These are phyloP conservation scores for Anolis apletophallus DNA, from an alignment of 2,797 vertebrate species.

Conservation along the genomic window DNA sequence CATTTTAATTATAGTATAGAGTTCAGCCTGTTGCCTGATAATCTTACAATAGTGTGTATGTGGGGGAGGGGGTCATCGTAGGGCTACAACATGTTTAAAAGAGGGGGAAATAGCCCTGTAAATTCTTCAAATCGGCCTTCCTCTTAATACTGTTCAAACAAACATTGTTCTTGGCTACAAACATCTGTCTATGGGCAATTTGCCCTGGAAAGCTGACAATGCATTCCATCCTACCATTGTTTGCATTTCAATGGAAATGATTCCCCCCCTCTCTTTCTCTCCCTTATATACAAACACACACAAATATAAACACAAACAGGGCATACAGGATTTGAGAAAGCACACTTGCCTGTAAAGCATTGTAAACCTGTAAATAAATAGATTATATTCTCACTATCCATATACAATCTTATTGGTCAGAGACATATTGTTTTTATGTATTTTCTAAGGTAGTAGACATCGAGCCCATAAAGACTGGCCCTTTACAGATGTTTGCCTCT, in stretches of 20 bases:
- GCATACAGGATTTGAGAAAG: constrained; percentile 27
- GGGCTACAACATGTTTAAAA: background rate
- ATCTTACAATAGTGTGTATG: background rate
- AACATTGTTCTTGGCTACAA: constrained; percentile 1
- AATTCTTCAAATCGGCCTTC: background rate
- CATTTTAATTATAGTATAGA: background rate
- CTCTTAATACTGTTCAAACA: background rate
- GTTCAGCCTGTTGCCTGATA: background rate
- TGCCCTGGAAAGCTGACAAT: constrained; percentile 1
- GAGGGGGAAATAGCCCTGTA: background rate
- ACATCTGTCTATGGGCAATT: background rate
- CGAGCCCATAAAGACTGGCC: background rate
- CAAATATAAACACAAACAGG: background rate
- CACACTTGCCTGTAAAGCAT: constrained; percentile 18
- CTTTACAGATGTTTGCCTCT: background rate
- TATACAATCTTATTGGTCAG: background rate
- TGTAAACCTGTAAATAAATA: constrained; percentile 21
- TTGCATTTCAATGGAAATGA: constrained; percentile 21
- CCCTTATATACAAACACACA: background rate
- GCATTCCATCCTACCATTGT: constrained; percentile 10
- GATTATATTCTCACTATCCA: background rate
- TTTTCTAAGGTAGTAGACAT: background rate
- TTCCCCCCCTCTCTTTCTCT: too few relatives aligned
- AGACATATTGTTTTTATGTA: background rate
- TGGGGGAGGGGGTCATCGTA: background rate